Evolutionary conservation across 92 coral and sea anemone genomes (phyloP).

Genomic region (Virgularia gustaviana): DNA sequence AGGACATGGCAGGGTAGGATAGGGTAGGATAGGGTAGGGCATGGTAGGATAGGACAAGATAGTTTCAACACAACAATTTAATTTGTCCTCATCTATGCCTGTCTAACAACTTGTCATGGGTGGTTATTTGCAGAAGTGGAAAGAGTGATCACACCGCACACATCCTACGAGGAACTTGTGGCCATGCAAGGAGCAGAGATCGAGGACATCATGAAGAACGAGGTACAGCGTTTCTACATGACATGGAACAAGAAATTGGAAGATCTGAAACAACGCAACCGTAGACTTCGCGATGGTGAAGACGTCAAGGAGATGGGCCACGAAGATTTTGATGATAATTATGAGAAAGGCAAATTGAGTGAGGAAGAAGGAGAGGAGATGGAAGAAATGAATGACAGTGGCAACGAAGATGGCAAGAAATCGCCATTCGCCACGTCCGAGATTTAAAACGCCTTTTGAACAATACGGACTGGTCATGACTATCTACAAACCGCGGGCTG

Average conservation of each 20-base stretch:
- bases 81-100: too few species aligned
- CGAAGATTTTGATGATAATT: slow-evolving; percentile 7
- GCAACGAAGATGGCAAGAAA: not conserved
- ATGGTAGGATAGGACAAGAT: not conserved
- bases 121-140: slow-evolving; percentile 94
- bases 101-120: too few species aligned
- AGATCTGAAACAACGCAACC: slow-evolving; percentile 72
- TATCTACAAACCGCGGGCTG: too few species aligned
- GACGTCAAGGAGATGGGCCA: not conserved
- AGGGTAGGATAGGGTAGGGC: not conserved
- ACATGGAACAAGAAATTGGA: slow-evolving; percentile 99
- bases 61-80: not conserved
- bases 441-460: slow-evolving; percentile 7
- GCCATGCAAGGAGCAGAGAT: slow-evolving; percentile 94
- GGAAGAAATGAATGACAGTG: not conserved
- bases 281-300: slow-evolving; percentile 33
- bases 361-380: slow-evolving; percentile 10
- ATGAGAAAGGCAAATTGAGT: slow-evolving; percentile 1
- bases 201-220: slow-evolving; percentile 95
- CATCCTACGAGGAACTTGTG: slow-evolving; percentile 89
- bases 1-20: not conserved
- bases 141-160: slow-evolving; percentile 87
- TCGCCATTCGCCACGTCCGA: slow-evolving; percentile 19
- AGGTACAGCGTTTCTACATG: slow-evolving; percentile 88
- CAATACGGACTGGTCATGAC: too few species aligned